Evolutionary conservation across 2,797 vertebrate genomes (phyloP), one percentile per base, ranked within the genome.

Genomic region (Manis crassicaudata): DNA sequence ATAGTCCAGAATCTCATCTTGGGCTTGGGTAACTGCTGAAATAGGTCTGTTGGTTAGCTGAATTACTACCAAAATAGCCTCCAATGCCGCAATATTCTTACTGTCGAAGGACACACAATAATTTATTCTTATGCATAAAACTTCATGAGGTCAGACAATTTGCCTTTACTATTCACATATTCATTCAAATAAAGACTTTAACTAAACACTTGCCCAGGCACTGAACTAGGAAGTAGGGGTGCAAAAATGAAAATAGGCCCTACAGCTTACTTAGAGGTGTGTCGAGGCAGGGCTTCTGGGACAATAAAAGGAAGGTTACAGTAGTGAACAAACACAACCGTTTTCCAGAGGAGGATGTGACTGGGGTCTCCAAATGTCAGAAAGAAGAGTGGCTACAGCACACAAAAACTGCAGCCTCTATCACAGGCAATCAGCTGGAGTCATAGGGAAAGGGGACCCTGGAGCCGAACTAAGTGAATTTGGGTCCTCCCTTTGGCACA

Each of bases 41-140:
- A 40, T 23, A 88, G 40, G 17, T 58, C 63, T 89, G 32, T 43
- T 62, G 8, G 40, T 17, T 68, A 79, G 40, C 37, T 21, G 56
- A 27, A 56, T 63, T 95, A 65, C 67, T 85, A 82, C 27, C 37
- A 72, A 63, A 92, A 65, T 8, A 72, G 40, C 13, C 14, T 40
- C 25, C 32, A 46, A 46, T n/a, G 23, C 8, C 80, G 23, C 11
- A 90, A 17, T 35, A n/a, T 27, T 94, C n/a, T 84, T 60, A 65
- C 52, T 87, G 92, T 76, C 65, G 58, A 90, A 88, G 58, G 72
- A 58, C 13, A 70, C 73, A 73, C 9, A 8, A 17, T 81, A 8
- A 67, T 37, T 83, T 54, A 63, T 62, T 87, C 35, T 95, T 91
- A 70, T 37, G 86, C 40, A 43, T 52, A 90, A 93, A 85, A 70